phyloP scores from a whole-genome alignment of 1,140 invertebrate species.

The Zaprionus lachaisei region DNA sequence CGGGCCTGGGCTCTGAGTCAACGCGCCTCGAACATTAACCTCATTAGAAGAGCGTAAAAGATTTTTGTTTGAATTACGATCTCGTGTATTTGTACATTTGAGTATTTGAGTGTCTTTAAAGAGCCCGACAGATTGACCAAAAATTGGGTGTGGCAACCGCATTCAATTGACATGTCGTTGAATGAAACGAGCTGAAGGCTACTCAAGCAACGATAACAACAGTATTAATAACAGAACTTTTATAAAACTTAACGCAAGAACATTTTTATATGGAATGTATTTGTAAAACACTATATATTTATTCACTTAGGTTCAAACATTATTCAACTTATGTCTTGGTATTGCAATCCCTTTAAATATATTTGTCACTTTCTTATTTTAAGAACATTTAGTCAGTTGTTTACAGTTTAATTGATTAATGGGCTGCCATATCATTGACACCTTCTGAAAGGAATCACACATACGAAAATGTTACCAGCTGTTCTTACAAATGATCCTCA shows the following conservation, averaged over 20 bases:
- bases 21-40: conserved; percentile 78
- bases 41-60: conserved; percentile 74
- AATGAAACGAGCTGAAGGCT: conserved; percentile 7
- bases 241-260: neutral
- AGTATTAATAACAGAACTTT: neutral
- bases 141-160: conserved; percentile 26
- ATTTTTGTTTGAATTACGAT: conserved; percentile 46
- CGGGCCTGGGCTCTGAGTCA: conserved; percentile 57
- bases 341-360: neutral
- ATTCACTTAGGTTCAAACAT: neutral
- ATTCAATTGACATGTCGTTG: conserved; percentile 17
- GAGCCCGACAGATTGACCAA: conserved; percentile 39
- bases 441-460: neutral
- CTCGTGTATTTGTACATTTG: conserved; percentile 23
- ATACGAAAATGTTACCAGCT: neutral
- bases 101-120: conserved; percentile 25
- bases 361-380: neutral
- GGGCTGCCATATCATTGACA: conserved; percentile 4
- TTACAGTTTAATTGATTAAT: conserved; percentile 5
- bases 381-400: neutral
- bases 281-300: neutral
- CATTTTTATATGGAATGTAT: neutral
- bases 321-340: neutral
- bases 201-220: neutral
- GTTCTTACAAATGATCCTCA: neutral